Evolutionary conservation across 2,113 vertebrate species (phyloP), one percentile per base, ranked within the genome.

Genomic region (Cervus canadensis): DNA sequence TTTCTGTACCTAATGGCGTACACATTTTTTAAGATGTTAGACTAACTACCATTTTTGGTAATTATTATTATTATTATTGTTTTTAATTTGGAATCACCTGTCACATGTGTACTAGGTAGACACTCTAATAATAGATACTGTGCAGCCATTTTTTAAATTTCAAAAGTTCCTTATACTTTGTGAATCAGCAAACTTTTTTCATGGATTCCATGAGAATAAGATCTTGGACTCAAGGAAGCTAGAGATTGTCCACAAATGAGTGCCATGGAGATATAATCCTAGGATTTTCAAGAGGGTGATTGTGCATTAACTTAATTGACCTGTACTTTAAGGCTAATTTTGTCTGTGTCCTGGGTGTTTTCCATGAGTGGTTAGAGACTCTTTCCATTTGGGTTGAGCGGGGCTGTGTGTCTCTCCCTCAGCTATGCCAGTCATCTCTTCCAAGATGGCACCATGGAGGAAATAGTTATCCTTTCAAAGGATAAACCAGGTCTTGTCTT

Each of bases 401-500:
- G 8, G 4, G 1, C 3, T 62, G 59, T 56, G 10, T 64, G 17
- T 25, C 43, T 94, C 67, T 52, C 30, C 15, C 23, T 28, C 5
- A 83, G 25, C 48, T 78, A 11, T 45, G 7, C 10, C 2, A 21
- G 0, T 48, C 2, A n/a, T 1, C 6, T 59, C 28, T 82, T 57
- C 19, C 13, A 95, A 87, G 26, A 1, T 40, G 85, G 5, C 1
- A 45, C 2, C 43, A 78, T 50, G 78, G 30, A 78, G 28, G 16
- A 89, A 81, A 52, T 23, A 40, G 40, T 89, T 67, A 60, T 59
- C 23, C 10, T 84, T 93, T 62, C 23, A 33, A 54, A 94, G 16
- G 1, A 6, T 64, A 62, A 78, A 60, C 28, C 6, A 57, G 11
- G 40, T 89, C 21, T 81, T 30, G 5, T 56, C 9, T 50, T 40